Evolutionary conservation across 30 jellyfish, hydroid and myxozoan genomes (phyloP), one percentile per base, ranked within the genome.

Genomic region (Aurelia aurita complex sp. Pacific): DNA sequence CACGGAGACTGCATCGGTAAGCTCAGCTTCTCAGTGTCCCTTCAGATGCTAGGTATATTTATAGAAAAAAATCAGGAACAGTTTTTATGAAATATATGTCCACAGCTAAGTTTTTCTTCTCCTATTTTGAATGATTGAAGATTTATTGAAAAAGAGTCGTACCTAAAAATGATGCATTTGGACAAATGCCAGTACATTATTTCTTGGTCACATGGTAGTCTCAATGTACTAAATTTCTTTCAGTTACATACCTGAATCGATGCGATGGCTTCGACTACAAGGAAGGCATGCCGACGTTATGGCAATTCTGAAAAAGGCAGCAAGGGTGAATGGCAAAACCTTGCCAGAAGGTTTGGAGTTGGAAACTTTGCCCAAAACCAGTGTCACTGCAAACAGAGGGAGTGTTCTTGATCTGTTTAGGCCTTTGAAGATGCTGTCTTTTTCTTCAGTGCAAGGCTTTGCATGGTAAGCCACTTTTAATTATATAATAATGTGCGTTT

Each of bases 241-340:
- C 78, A 92, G 94, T 76, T 79, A 76, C 76, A 67, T 92, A 13
- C 98, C 98, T 0, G 98, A 92, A 52, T 92, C 98, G 55, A 79
- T 86, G 87, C 94, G 98, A 10, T 92, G 98, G 98, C 89, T 85
- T 13, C 86, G 96, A 1, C 61, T 81, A 64, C 92, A 82, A 29
- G 96, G 98, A 40, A 82, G 88, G 36, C 81, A 60, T 50, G 98
- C 92, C 1, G 98, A 92, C 0, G 98, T 87, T 32, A 55, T 83
- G 29, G 57, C 59, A 33, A 85, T 86, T 19, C 70, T 92, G 33
- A 63, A 81, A 55, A 74, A 82, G 35, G 89, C 90, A 33, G 98
- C 98, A 23, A 77, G 61, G 29, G 62, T 76, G 12, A 92, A 92
- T 64, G 78, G 81, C 19, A 86, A 87, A 50, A 84, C n/a, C 12